Conservation (phyloP, 2,797 vertebrate species). For the Argyrosomus regius region DNA sequence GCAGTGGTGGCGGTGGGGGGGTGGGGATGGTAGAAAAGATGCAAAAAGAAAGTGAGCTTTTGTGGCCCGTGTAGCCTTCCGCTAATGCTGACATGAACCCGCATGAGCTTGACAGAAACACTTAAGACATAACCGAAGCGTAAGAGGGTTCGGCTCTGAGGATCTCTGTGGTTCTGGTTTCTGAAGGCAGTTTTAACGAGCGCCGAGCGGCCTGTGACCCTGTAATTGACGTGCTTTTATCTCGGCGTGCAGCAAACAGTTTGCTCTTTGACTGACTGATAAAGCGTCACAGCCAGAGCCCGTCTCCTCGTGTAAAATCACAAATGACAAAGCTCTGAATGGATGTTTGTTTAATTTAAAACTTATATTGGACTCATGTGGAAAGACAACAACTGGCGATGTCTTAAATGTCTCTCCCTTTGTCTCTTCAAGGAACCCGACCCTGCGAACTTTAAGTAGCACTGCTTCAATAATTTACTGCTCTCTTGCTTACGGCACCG, state of each 20-base stretch:
- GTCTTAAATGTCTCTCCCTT: background rate
- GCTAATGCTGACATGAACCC: background rate
- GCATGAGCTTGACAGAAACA: constrained; percentile 25
- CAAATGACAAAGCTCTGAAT: background rate
- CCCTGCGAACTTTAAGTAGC: constrained; percentile 1
- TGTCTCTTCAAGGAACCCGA: constrained; percentile 1
- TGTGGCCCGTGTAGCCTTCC: constrained; percentile 34
- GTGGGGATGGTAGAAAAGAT: constrained; percentile 56
- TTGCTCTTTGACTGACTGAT: constrained; percentile 59
- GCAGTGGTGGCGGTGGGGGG: constrained; percentile 43
- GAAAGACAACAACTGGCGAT: background rate
- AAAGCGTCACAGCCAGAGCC: constrained; percentile 33
- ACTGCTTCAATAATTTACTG: constrained; percentile 59
- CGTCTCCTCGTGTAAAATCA: background rate
- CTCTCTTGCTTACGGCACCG: constrained; percentile 15
- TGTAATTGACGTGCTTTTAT: constrained; percentile 71
- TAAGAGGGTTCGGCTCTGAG: constrained; percentile 12
- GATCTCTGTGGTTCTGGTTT: constrained; percentile 18
- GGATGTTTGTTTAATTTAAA: background rate
- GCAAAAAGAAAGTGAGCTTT: constrained; percentile 69
- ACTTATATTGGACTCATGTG: background rate
- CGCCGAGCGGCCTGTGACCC: constrained; percentile 66
- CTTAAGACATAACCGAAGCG: constrained; percentile 6
- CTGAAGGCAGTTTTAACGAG: constrained; percentile 61
- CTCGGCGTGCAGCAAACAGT: constrained; percentile 46